Evolutionary conservation across 2,113 vertebrate species (phyloP), one percentile per base, ranked within the genome.

Genomic region (Alethe castanea): DNA sequence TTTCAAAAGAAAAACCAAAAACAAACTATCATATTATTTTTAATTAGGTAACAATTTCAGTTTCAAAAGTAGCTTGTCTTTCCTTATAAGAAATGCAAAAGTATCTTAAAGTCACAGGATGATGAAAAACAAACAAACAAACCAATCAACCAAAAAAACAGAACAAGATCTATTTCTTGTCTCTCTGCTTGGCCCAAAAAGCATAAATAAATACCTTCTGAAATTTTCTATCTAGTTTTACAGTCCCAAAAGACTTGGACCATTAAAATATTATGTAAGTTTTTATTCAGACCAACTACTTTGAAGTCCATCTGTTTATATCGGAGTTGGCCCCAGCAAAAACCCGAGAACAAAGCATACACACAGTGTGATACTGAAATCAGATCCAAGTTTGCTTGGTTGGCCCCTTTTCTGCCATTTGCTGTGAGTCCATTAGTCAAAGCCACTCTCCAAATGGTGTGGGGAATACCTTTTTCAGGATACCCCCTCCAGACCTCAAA

Each of bases 301-400:
- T 96, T 95, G 93, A 97, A 95, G 95, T 95, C 87, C 92, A 87
- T 95, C 93, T 95, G 95, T 96, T 97, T 95, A 61, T 87, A 76
- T 76, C 89, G 7, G 81, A 67, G 76, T 42, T 92, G 90, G 88
- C 88, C 85, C 69, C 88, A 60, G 82, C 81, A 93, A 96, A 96
- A 88, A 83, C 28, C 79, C 8, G 40, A 92, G 94, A 96, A 96
- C 88, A 92, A 94, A 93, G 95, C 79, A 93, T 85, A 67, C 90
- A 78, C 90, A 88, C 93, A 42, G 93, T 80, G 91, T 52, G 92
- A 94, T 82, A 86, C 85, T 45, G 82, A 88, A 90, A 92, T 31
- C 67, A 57, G 71, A 90, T 82, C 93, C 93, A 96, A 95, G 78
- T 90, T 73, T 35, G 71, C 56, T 71, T 64, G 40, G 17, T 86